These are phyloP conservation scores for Malthinus seriepunctatus DNA, from an alignment of 2,888 invertebrate genomes.

Conservation along the genomic window DNA sequence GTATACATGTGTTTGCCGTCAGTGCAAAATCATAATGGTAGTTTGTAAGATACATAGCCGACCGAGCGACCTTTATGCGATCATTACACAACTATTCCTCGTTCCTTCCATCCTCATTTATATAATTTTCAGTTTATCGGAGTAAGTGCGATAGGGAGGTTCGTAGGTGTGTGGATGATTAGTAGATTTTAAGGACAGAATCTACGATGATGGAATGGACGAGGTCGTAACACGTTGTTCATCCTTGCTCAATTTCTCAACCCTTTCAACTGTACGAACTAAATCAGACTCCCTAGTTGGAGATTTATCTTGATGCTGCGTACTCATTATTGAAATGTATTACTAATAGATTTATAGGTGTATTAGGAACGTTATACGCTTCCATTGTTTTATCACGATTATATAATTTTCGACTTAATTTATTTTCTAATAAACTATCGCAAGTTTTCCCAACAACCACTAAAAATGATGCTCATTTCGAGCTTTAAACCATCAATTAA, in stretches of 20 bases:
- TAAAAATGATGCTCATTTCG: not conserved
- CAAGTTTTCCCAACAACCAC: not conserved
- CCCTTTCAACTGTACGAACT: constrained; percentile 20
- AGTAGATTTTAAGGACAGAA: constrained; percentile 26
- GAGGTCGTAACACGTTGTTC: constrained; percentile 32
- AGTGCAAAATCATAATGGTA: constrained; percentile 48
- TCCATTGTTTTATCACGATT: not conserved
- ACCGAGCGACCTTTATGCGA: constrained; percentile 32
- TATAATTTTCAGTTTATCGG: not conserved
- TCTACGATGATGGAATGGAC: constrained; percentile 31
- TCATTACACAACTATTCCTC: constrained; percentile 14
- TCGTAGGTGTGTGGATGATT: constrained; percentile 24
- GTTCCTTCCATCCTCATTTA: constrained; percentile 16
- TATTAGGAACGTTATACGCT: constrained; percentile 1
- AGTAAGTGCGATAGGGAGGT: constrained; percentile 13
- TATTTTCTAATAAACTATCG: not conserved
- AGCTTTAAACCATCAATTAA: constrained; percentile 1
- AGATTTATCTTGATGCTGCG: constrained; percentile 23
- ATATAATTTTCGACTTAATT: not conserved
- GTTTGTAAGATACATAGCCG: constrained; percentile 47
- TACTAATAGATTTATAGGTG: constrained; percentile 18
- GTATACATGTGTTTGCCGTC: constrained; percentile 54
- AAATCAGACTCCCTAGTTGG: constrained; percentile 23
- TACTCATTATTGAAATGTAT: constrained; percentile 25
- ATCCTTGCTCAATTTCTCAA: constrained; percentile 28